A percentile compares a stretch with the other conserved stretches of the same genome.
Conservation (phyloP, 2,113 vertebrate genomes). For the Hippocampus guttulatus region DNA sequence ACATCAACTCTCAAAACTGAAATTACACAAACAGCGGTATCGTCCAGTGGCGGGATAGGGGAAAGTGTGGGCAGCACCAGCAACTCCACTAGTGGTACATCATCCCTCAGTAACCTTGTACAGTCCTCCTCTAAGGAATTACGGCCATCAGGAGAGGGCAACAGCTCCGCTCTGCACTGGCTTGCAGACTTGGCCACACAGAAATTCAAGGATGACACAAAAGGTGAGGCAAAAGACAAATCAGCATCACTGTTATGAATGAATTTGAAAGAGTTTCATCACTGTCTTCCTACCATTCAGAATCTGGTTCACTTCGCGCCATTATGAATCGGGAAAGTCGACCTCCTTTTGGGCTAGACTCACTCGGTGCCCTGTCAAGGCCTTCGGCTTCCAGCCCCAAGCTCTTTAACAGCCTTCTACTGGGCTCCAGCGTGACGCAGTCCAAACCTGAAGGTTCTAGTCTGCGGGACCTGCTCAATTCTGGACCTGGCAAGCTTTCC, state of each 20-base stretch:
- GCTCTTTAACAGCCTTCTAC: conserved; percentile 92
- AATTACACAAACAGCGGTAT: conserved; percentile 31
- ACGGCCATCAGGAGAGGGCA: conserved; percentile 77
- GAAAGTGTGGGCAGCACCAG: conserved; percentile 52
- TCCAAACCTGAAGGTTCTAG: conserved; percentile 95
- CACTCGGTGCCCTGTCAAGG: conserved; percentile 87
- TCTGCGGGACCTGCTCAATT: conserved; percentile 93
- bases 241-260: not conserved
- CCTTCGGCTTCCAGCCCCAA: conserved; percentile 85
- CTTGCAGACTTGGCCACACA: conserved; percentile 95
- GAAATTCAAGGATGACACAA: conserved; percentile 96
- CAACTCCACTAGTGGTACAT: conserved; percentile 43
- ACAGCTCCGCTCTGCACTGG: conserved; percentile 94
- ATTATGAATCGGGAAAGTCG: conserved; percentile 89
- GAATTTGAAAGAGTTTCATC: not conserved
- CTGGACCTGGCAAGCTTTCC: conserved; percentile 90
- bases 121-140: conserved; percentile 73
- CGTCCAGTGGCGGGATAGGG: conserved; percentile 62
- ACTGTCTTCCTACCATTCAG: conserved; percentile 52
- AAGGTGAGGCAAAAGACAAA: conserved; percentile 73
- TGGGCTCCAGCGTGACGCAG: conserved; percentile 85
- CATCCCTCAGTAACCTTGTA: conserved; percentile 61
- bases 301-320: conserved; percentile 85
- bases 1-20: conserved; percentile 62
- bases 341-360: conserved; percentile 88